Evolutionary conservation across 2,797 vertebrate genomes (phyloP).

Genomic region (Potorous gilbertii): DNA sequence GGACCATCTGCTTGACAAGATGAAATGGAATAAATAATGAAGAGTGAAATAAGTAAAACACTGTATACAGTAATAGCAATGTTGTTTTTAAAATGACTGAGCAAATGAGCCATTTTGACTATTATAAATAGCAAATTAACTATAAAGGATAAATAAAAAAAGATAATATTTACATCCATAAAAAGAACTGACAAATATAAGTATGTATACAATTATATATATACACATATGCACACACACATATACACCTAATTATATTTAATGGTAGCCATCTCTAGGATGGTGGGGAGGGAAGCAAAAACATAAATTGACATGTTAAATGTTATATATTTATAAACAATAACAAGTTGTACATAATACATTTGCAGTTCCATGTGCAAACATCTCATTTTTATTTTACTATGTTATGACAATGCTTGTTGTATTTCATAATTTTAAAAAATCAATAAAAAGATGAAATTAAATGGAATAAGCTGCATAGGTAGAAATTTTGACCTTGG

Average conservation of each 20-base stretch:
- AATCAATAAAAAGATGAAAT: background rate
- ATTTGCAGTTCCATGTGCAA: background rate
- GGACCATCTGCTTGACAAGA: background rate
- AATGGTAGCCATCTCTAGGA: background rate
- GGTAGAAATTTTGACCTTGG: too few relatives aligned
- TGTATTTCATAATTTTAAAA: background rate
- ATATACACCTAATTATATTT: background rate
- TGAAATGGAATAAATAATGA: background rate
- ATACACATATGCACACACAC: background rate
- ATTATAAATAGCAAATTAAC: background rate
- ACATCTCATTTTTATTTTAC: background rate
- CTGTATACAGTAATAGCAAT: background rate
- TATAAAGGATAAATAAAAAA: background rate
- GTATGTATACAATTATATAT: background rate
- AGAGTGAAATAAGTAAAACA: background rate
- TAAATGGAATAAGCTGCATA: too few relatives aligned
- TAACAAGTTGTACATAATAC: too few relatives aligned
- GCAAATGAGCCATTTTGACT: background rate
- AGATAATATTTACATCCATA: background rate
- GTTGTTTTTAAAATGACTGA: background rate
- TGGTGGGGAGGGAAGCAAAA: fast-evolving
- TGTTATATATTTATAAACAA: background rate
- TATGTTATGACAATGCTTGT: background rate
- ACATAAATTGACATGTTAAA: background rate
- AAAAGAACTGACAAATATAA: background rate